Evolutionary conservation across 1,140 invertebrate species (phyloP), one percentile per base, ranked within the genome.

Genomic region (Plodia interpunctella): DNA sequence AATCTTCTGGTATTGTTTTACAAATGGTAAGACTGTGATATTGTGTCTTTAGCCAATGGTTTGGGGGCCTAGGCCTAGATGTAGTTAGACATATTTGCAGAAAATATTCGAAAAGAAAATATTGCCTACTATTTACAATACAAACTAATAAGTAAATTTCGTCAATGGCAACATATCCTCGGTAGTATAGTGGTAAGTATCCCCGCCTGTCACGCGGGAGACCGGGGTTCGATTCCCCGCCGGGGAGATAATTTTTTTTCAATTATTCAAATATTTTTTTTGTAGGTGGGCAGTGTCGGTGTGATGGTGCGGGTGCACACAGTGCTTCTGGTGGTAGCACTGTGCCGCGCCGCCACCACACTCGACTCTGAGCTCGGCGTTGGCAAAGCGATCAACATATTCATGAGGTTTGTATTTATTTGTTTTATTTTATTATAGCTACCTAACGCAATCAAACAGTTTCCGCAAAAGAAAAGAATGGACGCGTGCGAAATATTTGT

Each of bases 311-410:
- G 80, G 60, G 70, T 64, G 66, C 70, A 35, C 57, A 66, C 72
- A 62, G 74, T 78, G 74, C 68, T 83, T 60, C 70, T 80, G 76
- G 76, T 75, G 77, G 74, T 83, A 66, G 77, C 76, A 74, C 76
- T 83, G 76, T 81, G 78, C 74, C 70, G 76, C 72, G 81, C 81
- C 67, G 81, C 76, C 74, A 73, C 68, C 66, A 72, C 80, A 57
- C 76, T 84, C 55, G 91, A 92, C 75, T 92, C 91, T 21, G 92
- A 93, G 71, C 91, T 94, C 15, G 91, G 91, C 50, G 91, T 94
- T 51, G 94, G 94, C 59, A 94, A 93, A 67, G 93, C 93, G 49
- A 92, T 95, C 55, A 95, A 95, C 74, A 91, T 95, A 50, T 94
- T 95, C 76, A 88, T 92, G 87, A 92, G 92, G 85, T 88, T 15